Percentiles rank a stretch among this genome's conserved stretches.
Conservation (phyloP, 2,113 vertebrate genomes). For the Salminus brasiliensis region DNA sequence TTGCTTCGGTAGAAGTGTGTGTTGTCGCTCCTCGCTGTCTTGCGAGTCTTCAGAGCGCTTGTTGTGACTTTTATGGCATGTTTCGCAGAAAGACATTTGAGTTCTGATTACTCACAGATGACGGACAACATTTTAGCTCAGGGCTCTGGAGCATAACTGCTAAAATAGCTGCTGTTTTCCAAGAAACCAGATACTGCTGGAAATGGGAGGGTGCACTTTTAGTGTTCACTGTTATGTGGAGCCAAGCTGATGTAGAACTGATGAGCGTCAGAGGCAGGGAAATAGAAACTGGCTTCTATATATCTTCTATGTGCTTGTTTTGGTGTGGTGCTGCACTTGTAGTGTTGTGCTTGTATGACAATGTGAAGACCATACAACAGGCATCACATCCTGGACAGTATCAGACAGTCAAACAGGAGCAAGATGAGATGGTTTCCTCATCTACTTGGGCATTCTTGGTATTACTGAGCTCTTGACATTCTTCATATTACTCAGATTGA, state of each 20-base stretch:
- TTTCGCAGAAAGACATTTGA: background rate
- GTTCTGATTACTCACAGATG: constrained; percentile 18
- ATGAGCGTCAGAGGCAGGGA: background rate
- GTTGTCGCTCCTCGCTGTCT: background rate
- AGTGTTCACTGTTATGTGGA: background rate
- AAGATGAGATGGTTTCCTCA: background rate
- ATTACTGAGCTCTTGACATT: background rate
- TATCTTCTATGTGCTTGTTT: background rate
- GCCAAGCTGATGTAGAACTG: background rate
- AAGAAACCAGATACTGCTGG: constrained; percentile 9
- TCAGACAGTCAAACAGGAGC: background rate
- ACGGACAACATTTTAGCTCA: constrained; percentile 28
- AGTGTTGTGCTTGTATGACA: background rate
- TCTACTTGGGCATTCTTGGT: background rate
- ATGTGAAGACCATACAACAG: background rate
- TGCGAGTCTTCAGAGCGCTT: too few species aligned
- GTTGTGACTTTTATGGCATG: background rate
- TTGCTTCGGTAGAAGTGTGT: background rate
- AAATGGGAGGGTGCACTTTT: constrained; percentile 8
- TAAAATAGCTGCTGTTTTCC: constrained; percentile 33
- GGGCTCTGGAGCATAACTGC: constrained; percentile 22
- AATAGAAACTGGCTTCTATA: background rate
- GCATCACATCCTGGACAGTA: background rate
- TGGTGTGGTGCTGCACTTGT: background rate
- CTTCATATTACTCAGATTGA: background rate